These are phyloP conservation scores for Hylaea fasciaria DNA, from an alignment of 2,888 invertebrate genomes.

Conservation along the genomic window DNA sequence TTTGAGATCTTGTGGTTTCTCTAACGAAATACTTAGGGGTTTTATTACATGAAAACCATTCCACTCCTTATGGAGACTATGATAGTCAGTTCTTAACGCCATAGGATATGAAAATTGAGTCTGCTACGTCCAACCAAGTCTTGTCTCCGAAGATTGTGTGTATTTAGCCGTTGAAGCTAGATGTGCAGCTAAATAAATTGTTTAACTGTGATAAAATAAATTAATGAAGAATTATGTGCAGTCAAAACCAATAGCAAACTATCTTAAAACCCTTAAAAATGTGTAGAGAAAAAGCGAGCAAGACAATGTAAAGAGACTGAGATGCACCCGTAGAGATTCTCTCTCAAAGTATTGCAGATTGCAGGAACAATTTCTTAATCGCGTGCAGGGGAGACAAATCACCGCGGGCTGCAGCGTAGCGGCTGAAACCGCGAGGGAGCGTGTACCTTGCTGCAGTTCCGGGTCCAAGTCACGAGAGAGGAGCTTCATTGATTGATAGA, in stretches of 20 bases:
- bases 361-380: constrained; percentile 75
- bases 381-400: constrained; percentile 75
- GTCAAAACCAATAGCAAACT: too few species aligned
- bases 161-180: too few species aligned
- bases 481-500: constrained; percentile 18
- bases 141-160: too few species aligned
- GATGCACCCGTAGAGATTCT: constrained; percentile 13
- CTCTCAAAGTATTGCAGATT: constrained; percentile 16
- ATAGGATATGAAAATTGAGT: too few species aligned
- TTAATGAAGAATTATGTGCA: too few species aligned
- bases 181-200: too few species aligned
- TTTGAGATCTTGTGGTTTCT: neutral
- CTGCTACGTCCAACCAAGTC: too few species aligned
- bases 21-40: neutral
- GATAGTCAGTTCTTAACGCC: too few species aligned
- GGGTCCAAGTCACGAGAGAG: constrained; percentile 41
- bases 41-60: too few species aligned
- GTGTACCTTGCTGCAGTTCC: constrained; percentile 56
- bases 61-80: too few species aligned
- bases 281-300: neutral
- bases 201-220: too few species aligned
- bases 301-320: constrained; percentile 3
- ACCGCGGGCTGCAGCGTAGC: constrained; percentile 70
- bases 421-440: constrained; percentile 63
- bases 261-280: too few species aligned